These are phyloP conservation scores for Egretta garzetta DNA, from an alignment of 2,113 vertebrate species.

Conservation along the genomic window DNA sequence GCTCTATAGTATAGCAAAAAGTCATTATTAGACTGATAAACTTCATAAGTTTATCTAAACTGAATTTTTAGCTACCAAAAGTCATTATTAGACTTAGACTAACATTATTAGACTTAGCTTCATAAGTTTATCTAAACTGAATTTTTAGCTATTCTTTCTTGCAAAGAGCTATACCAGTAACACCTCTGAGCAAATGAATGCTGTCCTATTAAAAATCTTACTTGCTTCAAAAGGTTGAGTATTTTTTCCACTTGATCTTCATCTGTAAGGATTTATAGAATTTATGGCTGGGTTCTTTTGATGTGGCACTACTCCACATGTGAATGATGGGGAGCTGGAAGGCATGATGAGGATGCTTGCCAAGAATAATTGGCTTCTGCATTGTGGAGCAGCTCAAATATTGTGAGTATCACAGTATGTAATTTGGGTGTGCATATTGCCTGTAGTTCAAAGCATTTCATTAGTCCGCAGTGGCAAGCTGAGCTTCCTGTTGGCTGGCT, in stretches of 20 bases:
- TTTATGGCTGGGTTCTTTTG: slow-evolving; percentile 68
- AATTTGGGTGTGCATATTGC: slow-evolving; percentile 65
- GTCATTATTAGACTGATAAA: neutral
- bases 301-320: slow-evolving; percentile 63
- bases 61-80: neutral
- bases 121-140: neutral
- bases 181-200: neutral
- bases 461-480: slow-evolving; percentile 53
- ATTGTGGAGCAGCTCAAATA: slow-evolving; percentile 68
- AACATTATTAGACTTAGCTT: no score
- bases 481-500: slow-evolving; percentile 60
- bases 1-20: neutral
- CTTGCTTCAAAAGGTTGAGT: neutral
- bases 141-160: neutral
- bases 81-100: neutral
- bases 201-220: neutral
- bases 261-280: slow-evolving; percentile 62
- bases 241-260: slow-evolving; percentile 50
- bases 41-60: neutral
- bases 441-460: slow-evolving; percentile 71
- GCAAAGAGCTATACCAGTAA: neutral
- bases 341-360: slow-evolving; percentile 33
- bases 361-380: slow-evolving; percentile 74
- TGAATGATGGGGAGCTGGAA: slow-evolving; percentile 64
- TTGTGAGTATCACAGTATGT: slow-evolving; percentile 58